Percentiles rank a stretch among this genome's conserved stretches.
Evolutionary conservation across 2,113 vertebrate species (phyloP).

Genomic region (Nesogale talazaci): DNA sequence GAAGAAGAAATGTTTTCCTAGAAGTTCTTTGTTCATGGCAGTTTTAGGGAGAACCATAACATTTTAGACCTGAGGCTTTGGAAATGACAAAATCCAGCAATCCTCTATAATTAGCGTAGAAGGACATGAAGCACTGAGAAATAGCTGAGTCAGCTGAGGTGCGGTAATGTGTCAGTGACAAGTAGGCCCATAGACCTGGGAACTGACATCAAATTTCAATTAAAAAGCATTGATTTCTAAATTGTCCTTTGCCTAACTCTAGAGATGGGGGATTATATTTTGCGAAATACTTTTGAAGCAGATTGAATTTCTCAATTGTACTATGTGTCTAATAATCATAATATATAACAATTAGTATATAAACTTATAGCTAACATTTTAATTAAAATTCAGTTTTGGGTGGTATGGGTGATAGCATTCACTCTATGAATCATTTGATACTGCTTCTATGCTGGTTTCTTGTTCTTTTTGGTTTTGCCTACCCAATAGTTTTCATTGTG

Average conservation of each 20-base stretch:
- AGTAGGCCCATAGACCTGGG: neutral
- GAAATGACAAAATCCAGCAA: rapidly evolving
- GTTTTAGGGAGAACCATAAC: neutral
- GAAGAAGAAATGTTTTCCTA: rapidly evolving
- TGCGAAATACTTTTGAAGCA: neutral
- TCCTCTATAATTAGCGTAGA: rapidly evolving
- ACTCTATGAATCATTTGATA: slow-evolving; percentile 49
- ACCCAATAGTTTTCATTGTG: slow-evolving; percentile 63
- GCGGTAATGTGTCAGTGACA: too few species aligned
- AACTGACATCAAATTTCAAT: neutral
- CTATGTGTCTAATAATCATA: neutral
- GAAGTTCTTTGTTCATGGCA: rapidly evolving
- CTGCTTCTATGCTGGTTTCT: rapidly evolving
- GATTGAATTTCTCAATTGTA: rapidly evolving
- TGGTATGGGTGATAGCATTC: neutral
- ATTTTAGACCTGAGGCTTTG: rapidly evolving
- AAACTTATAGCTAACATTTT: rapidly evolving
- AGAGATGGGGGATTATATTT: rapidly evolving
- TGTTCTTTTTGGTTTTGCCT: slow-evolving; percentile 55
- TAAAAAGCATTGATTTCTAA: neutral
- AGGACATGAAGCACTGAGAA: too few species aligned
- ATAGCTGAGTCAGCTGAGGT: rapidly evolving
- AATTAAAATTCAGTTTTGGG: neutral
- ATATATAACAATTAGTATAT: rapidly evolving
- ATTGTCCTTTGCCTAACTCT: rapidly evolving